A percentile compares a stretch with the other conserved stretches of the same genome.
Conservation (phyloP, 1,140 invertebrate species). For the Drosophila lini region DNA sequence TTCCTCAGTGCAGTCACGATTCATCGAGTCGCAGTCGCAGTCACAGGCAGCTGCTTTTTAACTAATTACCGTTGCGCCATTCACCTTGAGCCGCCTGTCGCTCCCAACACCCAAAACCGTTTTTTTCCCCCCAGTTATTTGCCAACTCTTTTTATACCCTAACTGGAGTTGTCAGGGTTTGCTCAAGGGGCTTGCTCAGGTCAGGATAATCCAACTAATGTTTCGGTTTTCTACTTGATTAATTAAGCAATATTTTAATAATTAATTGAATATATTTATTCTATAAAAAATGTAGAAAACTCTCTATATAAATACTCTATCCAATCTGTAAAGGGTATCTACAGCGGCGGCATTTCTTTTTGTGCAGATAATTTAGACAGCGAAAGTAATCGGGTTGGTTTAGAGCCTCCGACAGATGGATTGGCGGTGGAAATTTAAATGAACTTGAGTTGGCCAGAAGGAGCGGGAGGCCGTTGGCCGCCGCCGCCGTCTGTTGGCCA, state of each 20-base stretch:
- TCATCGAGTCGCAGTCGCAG: slow-evolving; percentile 45
- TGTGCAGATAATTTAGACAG: slow-evolving; percentile 73
- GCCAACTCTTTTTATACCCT: slow-evolving; percentile 31
- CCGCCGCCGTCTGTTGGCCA: slow-evolving; percentile 1
- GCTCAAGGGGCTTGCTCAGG: not conserved
- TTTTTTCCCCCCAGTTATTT: slow-evolving; percentile 16
- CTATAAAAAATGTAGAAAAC: not conserved
- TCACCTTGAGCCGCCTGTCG: slow-evolving; percentile 73
- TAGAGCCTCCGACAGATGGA: slow-evolving; percentile 28
- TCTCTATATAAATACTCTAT: fast-evolving
- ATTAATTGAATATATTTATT: not conserved
- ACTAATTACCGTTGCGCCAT: slow-evolving; percentile 79
- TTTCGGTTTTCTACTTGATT: no score
- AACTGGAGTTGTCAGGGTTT: not conserved
- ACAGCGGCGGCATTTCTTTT: not conserved
- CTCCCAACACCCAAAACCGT: slow-evolving; percentile 69
- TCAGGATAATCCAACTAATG: not conserved
- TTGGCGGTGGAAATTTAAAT: slow-evolving; percentile 46
- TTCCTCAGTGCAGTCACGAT: slow-evolving; percentile 27
- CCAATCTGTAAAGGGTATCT: not conserved
- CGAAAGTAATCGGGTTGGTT: slow-evolving; percentile 72
- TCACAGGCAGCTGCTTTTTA: slow-evolving; percentile 65
- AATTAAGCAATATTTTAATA: not conserved
- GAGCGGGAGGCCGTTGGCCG: not conserved
- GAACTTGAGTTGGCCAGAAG: slow-evolving; percentile 24